Percentiles rank a stretch among this genome's conserved stretches.
These are phyloP conservation scores for Teinopalpus imperialis DNA, from an alignment of 2,888 invertebrate genomes.

Conservation along the genomic window DNA sequence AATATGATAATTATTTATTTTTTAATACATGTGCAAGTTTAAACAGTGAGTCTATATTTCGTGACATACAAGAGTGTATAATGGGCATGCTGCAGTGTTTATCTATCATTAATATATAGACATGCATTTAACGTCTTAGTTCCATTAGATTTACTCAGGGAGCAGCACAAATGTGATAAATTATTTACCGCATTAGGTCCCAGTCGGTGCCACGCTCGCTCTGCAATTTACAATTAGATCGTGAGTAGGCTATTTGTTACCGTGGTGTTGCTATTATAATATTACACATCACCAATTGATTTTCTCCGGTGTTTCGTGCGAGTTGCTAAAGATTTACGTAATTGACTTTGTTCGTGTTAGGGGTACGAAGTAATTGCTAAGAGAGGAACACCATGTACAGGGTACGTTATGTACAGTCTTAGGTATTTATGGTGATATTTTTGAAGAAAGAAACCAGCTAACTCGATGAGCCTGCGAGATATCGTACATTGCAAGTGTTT, in stretches of 20 bases:
- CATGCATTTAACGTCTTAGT: constrained; percentile 1
- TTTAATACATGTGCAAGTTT: no score
- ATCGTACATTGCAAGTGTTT: no score
- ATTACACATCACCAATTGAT: constrained; percentile 38
- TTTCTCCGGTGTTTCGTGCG: constrained; percentile 33
- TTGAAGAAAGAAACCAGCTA: no score
- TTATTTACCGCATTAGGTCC: constrained; percentile 38
- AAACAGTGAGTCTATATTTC: no score
- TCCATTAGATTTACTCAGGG: not conserved
- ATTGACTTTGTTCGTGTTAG: constrained; percentile 9
- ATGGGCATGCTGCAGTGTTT: not conserved
- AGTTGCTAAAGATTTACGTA: constrained; percentile 34
- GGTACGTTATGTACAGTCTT: no score
- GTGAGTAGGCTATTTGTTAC: constrained; percentile 51
- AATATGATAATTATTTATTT: no score
- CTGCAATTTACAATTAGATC: constrained; percentile 42
- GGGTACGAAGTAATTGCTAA: constrained; percentile 4
- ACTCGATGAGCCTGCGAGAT: no score
- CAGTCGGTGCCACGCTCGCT: constrained; percentile 33
- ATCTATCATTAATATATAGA: not conserved
- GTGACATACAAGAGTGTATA: no score
- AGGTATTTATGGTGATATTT: no score
- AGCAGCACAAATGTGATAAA: constrained; percentile 36
- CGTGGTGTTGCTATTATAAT: constrained; percentile 35
- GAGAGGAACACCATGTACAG: not conserved